Evolutionary conservation across 2,888 invertebrate species (phyloP).

Genomic region (Dicranocentrus wangi): DNA sequence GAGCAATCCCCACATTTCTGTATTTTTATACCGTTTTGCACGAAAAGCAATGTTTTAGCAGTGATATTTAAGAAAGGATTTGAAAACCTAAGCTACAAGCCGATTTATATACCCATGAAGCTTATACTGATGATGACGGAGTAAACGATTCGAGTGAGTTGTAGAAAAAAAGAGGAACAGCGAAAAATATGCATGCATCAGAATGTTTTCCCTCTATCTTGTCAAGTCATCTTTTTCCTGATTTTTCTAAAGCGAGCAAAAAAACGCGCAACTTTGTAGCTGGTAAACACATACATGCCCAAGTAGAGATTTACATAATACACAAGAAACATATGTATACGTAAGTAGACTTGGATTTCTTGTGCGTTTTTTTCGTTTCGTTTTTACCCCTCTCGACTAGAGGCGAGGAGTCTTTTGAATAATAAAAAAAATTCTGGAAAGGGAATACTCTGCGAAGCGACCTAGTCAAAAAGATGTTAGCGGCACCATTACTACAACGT

Average conservation of each 20-base stretch:
- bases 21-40: conserved; percentile 19
- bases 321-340: no score
- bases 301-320: conserved; percentile 40
- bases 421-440: conserved; percentile 44
- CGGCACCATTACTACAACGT: conserved; percentile 62
- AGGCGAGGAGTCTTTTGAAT: conserved; percentile 34
- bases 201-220: conserved; percentile 54
- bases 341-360: no score
- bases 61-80: conserved; percentile 34
- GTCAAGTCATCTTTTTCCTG: conserved; percentile 57
- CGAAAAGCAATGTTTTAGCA: background rate
- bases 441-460: conserved; percentile 20
- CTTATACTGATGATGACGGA: conserved; percentile 4
- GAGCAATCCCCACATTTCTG: background rate
- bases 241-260: conserved; percentile 37
- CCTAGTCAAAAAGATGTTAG: conserved; percentile 67
- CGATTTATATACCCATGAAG: background rate
- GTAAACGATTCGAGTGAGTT: conserved; percentile 12
- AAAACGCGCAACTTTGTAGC: conserved; percentile 25
- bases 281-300: conserved; percentile 40
- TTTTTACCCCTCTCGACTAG: conserved; percentile 25
- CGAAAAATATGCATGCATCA: conserved; percentile 48
- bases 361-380: conserved; percentile 15
- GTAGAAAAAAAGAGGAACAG: conserved; percentile 22
- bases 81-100: conserved; percentile 18